Evolutionary conservation across 2,797 vertebrate genomes (phyloP).

Genomic region (Notoglanidium macrostoma): DNA sequence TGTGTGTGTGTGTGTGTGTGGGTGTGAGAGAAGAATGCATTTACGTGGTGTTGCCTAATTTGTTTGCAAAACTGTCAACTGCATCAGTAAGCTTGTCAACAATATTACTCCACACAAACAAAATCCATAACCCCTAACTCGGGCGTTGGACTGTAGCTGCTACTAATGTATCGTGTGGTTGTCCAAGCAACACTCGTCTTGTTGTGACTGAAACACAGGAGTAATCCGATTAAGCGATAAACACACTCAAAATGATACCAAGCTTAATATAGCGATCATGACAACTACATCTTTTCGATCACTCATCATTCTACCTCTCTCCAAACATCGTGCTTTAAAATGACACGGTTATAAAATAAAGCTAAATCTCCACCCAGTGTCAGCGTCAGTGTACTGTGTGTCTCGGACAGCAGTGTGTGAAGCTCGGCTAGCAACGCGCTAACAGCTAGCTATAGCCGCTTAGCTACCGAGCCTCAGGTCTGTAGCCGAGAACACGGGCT

Average conservation of each 20-base stretch:
- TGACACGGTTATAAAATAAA: background rate
- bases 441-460: constrained; percentile 34
- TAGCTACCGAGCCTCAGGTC: constrained; percentile 10
- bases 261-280: background rate
- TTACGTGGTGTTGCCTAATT: background rate
- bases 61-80: background rate
- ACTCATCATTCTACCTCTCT: background rate
- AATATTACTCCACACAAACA: background rate
- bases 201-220: background rate
- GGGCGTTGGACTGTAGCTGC: background rate
- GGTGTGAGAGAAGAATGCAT: no score
- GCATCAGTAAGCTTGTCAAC: background rate
- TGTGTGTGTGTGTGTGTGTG: no score
- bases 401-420: constrained; percentile 33
- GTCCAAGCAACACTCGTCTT: no score
- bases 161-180: no score
- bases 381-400: background rate
- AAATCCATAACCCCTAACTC: background rate
- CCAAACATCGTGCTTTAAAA: background rate
- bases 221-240: constrained; percentile 8
- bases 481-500: constrained; percentile 35
- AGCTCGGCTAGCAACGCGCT: background rate
- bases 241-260: background rate
- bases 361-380: background rate
- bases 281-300: background rate